These are phyloP conservation scores for Polypterus senegalus DNA, from an alignment of 2,113 vertebrate species.

Conservation along the genomic window DNA sequence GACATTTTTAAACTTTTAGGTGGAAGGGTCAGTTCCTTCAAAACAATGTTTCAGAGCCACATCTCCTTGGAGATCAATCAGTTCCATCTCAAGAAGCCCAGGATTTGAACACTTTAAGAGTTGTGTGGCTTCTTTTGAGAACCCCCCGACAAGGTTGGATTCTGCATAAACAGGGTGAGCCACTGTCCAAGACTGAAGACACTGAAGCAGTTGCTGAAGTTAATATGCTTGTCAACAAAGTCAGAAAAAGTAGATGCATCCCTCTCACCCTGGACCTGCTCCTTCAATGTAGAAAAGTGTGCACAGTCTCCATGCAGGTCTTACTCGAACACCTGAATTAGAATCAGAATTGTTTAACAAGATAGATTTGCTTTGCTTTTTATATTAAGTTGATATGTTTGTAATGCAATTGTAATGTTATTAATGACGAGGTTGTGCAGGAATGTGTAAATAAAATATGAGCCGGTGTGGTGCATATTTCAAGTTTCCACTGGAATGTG, in stretches of 20 bases:
- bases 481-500: neutral
- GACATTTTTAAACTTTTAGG: constrained; percentile 3
- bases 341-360: too few relatives aligned
- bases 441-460: too few relatives aligned
- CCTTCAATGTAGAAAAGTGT: constrained; percentile 14
- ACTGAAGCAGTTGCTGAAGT: constrained; percentile 17
- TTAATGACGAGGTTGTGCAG: too few relatives aligned
- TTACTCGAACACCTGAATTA: neutral
- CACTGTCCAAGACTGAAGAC: constrained; percentile 19
- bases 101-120: constrained; percentile 12
- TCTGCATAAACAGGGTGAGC: constrained; percentile 16
- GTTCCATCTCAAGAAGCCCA: constrained; percentile 7
- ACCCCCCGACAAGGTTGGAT: constrained; percentile 15
- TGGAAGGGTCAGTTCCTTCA: constrained; percentile 9
- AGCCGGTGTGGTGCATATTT: too few relatives aligned
- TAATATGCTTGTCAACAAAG: constrained; percentile 17
- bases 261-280: constrained; percentile 18
- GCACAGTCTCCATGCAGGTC: constrained; percentile 18
- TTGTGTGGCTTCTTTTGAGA: constrained; percentile 18
- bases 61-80: too few relatives aligned
- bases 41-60: constrained; percentile 19
- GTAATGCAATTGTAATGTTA: too few relatives aligned
- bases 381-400: too few relatives aligned
- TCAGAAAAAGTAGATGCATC: constrained; percentile 16
- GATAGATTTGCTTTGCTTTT: too few relatives aligned